Evolutionary conservation across 2,888 invertebrate species (phyloP), one percentile per base, ranked within the genome.

Genomic region (Marasmarcha lunaedactyla): DNA sequence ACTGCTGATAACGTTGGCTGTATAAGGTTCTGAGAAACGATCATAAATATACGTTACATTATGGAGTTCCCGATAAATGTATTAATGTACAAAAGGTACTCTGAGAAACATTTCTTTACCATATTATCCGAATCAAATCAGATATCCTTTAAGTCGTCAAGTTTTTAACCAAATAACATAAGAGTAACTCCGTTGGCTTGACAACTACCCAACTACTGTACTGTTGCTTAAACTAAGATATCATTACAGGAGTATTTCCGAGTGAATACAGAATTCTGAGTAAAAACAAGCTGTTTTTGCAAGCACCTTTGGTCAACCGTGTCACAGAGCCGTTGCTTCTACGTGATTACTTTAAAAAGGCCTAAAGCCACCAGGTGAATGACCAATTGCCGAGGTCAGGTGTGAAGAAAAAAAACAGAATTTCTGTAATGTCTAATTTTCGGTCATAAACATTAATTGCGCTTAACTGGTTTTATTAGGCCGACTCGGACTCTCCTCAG

Each of bases 351-450:
- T 60, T 62, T n/a, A 30, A 30, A 30, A 11, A 4, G 55, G 57
- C 57, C 53, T 35, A 11, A 36, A 39, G 10, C 10, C 9, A 15
- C 13, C 59, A 55, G 78, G 71, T 77, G 72, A 74, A 63, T 52
- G 72, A 74, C 71, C 73, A 61, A 40, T 41, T 45, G 34, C 48
- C 50, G 59, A 72, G 69, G 71, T 73, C 70, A 70, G 67, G 62
- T 70, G 65, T 49, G 56, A 63, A 52, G 57, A 58, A 62, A 69
- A 69, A 62, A 58, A 44, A 35, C 39, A 42, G 55, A 51, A 54
- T 70, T 71, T 67, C 66, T 66, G 65, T 58, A 58, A 63, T 68
- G 66, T 68, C 70, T 67, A 67, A 71, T 71, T 74, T 71, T 66
- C 57, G 68, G 49, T 64, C 66, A 59, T 72, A 70, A 71, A 69